These are phyloP conservation scores for Carollia perspicillata DNA, from an alignment of 2,113 vertebrate genomes.

Conservation along the genomic window DNA sequence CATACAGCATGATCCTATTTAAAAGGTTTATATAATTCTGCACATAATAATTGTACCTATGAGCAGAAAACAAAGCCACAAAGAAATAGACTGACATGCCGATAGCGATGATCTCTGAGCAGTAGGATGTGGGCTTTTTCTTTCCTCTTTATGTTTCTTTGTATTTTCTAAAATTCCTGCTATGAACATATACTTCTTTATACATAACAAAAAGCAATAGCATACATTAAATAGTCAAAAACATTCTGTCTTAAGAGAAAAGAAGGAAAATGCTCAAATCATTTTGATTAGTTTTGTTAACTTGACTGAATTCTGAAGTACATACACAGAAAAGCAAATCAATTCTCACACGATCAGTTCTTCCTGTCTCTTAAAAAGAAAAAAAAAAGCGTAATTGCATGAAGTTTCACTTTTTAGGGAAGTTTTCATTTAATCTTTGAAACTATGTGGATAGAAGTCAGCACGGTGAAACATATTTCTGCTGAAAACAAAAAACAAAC, in stretches of 20 bases:
- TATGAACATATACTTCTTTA: neutral
- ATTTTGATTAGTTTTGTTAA: slow-evolving; percentile 26
- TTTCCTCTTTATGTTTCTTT: neutral
- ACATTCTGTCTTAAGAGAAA: neutral
- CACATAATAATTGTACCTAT: neutral
- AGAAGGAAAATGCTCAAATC: neutral
- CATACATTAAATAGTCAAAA: neutral
- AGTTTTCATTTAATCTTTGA: slow-evolving; percentile 62
- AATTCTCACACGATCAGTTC: neutral
- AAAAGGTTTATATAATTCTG: no score
- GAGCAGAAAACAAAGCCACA: neutral
- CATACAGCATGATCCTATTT: neutral
- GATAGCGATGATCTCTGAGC: neutral
- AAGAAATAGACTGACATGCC: neutral
- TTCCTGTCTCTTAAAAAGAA: neutral
- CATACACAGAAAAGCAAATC: neutral
- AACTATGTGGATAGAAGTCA: slow-evolving; percentile 55
- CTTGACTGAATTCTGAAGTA: slow-evolving; percentile 7
- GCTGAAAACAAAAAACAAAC: neutral
- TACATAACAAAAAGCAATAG: neutral
- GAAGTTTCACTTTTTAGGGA: slow-evolving; percentile 37
- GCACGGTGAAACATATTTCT: slow-evolving; percentile 46
- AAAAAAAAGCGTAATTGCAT: neutral
- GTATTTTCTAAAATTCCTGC: slow-evolving; percentile 7
- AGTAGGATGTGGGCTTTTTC: neutral